Evolutionary conservation across 2,888 invertebrate genomes (phyloP).

Genomic region (Punctoribates punctum): DNA sequence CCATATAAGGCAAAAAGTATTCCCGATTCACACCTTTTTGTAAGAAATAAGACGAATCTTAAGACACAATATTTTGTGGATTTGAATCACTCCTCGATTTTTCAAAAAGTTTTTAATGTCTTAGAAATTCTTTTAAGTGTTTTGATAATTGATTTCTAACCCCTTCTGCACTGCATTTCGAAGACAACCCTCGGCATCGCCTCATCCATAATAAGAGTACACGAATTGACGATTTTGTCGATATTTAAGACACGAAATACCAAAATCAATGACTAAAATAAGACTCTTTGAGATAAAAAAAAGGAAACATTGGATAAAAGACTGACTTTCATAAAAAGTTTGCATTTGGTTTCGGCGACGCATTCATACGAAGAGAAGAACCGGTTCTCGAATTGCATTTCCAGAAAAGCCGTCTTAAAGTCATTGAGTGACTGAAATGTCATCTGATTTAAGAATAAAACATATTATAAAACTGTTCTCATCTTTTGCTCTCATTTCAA

Average conservation of each 20-base stretch:
- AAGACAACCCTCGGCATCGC: slow-evolving; percentile 14
- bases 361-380: slow-evolving; percentile 36
- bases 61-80: neutral
- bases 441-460: slow-evolving; percentile 6
- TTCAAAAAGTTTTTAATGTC: no score
- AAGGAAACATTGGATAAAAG: neutral
- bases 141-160: neutral
- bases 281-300: neutral
- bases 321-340: slow-evolving; percentile 10
- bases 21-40: slow-evolving; percentile 18
- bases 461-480: no score
- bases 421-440: slow-evolving; percentile 27
- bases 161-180: slow-evolving; percentile 28
- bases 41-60: no score
- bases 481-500: no score
- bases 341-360: slow-evolving; percentile 26
- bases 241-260: slow-evolving; percentile 37
- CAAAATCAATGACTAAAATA: slow-evolving; percentile 21
- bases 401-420: slow-evolving; percentile 13
- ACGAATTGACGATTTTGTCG: slow-evolving; percentile 17
- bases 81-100: neutral
- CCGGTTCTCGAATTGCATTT: slow-evolving; percentile 11
- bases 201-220: slow-evolving; percentile 32
- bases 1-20: slow-evolving; percentile 39
- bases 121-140: neutral